Conservation (phyloP, 2,888 invertebrate genomes). For the Scrobipalpa atriplicella region DNA sequence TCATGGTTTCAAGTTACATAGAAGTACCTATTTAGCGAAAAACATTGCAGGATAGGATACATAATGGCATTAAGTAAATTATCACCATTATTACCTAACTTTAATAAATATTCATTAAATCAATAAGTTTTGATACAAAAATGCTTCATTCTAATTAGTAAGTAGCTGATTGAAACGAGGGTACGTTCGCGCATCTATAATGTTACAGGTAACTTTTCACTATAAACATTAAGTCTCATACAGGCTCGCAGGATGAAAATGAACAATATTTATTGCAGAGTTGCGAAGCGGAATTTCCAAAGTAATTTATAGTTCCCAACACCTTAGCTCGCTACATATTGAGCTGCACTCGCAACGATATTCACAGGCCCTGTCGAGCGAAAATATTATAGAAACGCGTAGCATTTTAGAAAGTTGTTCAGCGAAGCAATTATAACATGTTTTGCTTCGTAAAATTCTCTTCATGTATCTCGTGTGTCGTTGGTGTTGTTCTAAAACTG, state of each 20-base stretch:
- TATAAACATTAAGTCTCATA: conserved; percentile 2
- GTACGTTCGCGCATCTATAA: neutral
- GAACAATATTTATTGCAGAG: conserved; percentile 74
- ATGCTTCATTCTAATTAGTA: too few relatives aligned
- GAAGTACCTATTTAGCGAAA: too few relatives aligned
- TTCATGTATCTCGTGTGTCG: too few relatives aligned
- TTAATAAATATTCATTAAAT: too few relatives aligned
- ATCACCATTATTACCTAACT: too few relatives aligned
- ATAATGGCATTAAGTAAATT: too few relatives aligned
- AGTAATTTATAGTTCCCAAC: conserved; percentile 75
- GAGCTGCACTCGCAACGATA: conserved; percentile 12
- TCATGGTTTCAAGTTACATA: too few relatives aligned
- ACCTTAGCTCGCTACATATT: conserved; percentile 53
- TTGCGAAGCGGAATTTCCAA: conserved; percentile 66
- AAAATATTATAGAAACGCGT: conserved; percentile 5
- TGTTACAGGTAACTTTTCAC: neutral
- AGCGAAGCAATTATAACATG: neutral
- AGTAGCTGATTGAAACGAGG: too few relatives aligned
- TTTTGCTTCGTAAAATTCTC: neutral
- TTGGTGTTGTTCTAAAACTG: too few relatives aligned
- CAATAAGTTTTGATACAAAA: too few relatives aligned
- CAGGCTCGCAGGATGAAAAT: conserved; percentile 65
- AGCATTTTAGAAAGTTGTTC: neutral
- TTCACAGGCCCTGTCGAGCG: neutral
- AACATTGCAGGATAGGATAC: too few relatives aligned